phyloP scores from a whole-genome alignment of 2,888 invertebrate genomes.

The Drosophila anomalipes region DNA sequence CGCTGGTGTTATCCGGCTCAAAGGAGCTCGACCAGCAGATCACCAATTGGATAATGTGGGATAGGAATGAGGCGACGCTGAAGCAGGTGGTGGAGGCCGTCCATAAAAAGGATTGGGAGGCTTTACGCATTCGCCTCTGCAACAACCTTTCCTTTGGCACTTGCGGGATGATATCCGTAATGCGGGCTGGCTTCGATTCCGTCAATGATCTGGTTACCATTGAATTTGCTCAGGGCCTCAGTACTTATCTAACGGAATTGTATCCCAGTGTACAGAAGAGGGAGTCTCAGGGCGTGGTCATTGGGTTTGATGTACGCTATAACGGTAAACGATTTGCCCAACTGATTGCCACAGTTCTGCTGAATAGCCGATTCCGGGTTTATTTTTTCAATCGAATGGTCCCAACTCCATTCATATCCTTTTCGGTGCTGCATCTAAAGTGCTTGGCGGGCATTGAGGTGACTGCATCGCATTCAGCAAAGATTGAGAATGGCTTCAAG shows the following conservation, averaged over 20 bases:
- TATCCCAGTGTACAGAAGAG: slow-evolving; percentile 86
- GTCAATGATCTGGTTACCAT: slow-evolving; percentile 99
- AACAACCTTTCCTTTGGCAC: slow-evolving; percentile 94
- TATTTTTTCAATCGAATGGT: slow-evolving; percentile 92
- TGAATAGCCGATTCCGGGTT: slow-evolving; percentile 91
- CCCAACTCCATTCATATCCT: slow-evolving; percentile 98
- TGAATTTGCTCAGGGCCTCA: slow-evolving; percentile 96
- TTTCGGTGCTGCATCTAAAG: slow-evolving; percentile 90
- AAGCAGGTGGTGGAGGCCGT: slow-evolving; percentile 88
- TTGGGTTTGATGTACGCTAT: slow-evolving; percentile 97
- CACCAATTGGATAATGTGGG: slow-evolving; percentile 91
- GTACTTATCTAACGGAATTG: slow-evolving; percentile 89
- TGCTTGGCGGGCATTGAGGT: slow-evolving; percentile 96
- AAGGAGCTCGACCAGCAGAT: slow-evolving; percentile 89
- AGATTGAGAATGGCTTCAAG: slow-evolving; percentile 98
- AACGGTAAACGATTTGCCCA: slow-evolving; percentile 94
- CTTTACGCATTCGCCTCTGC: slow-evolving; percentile 88
- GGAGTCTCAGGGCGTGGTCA: slow-evolving; percentile 90
- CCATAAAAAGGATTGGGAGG: slow-evolving; percentile 86
- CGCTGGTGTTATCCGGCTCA: slow-evolving; percentile 61
- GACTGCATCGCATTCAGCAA: slow-evolving; percentile 97
- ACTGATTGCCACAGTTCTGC: slow-evolving; percentile 93
- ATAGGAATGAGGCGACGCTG: slow-evolving; percentile 89
- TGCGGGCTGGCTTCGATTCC: slow-evolving; percentile 96
- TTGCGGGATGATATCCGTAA: slow-evolving; percentile 94